Base-by-base conservation (phyloP, 2,113 vertebrate genomes). In the Pachypanchax playfairii region DNA sequence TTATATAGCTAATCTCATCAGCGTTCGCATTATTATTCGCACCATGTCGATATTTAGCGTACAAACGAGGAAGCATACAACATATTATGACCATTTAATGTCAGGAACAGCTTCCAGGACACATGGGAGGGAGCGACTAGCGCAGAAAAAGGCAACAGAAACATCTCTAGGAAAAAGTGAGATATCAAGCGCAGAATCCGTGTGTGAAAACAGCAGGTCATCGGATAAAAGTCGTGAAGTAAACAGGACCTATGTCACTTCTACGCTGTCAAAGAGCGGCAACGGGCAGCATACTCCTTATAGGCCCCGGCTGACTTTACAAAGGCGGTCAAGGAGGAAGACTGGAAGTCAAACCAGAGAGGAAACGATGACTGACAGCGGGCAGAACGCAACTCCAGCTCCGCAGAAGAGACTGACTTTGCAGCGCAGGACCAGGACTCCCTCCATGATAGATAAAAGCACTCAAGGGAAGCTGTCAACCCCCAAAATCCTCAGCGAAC, bases 181-280 rank as follows among this genome's bases (percentile, higher is more conserved):
- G 14, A 36, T 14, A 10, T 64, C 70, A 9, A 65, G 69, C 64
- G 79, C 53, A 65, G 87, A 75, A 4, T 73, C 81, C 1, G 49
- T 50, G 6, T 36, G 69, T 2, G 76, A 78, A 9, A 70, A 79
- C 61, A 38, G 57, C 41, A 68, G 66, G 25, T 72, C 79, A 1
- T 52, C 80, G 1, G 74, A 78, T 57, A 91, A 80, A 73, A 67
- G 75, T 59, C 88, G 79, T 65, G 90, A 86, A 15, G n/a, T 88
- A 1, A 96, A 95, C 64, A 87, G 77, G 63, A 96, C 95, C 0
- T 95, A 94, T 0, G 84, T 96, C 8, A 57, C 95, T 73, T 93
- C 94, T 20, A 82, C 92, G 20, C 10, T 74, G 71, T 90, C 89
- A 65, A 90, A 66, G 43, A 88, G 82, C 57, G 65, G 60, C 12